Evolutionary conservation across 2,888 invertebrate species (phyloP), one percentile per base, ranked within the genome.

Genomic region (Cylloceria caligata): DNA sequence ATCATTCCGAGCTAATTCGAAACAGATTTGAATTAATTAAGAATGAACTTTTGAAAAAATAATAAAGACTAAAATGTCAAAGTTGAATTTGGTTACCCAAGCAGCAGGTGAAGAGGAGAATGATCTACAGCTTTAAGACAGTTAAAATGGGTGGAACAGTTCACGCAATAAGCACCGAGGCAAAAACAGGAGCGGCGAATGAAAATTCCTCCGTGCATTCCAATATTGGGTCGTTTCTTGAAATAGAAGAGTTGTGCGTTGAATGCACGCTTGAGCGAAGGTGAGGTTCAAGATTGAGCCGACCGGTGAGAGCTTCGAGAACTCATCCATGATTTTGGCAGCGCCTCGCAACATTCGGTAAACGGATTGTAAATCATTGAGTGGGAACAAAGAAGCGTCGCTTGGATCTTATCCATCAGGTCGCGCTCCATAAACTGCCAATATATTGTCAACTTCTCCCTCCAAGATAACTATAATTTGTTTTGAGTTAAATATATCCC

Each of bases 271-370:
- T 80, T 74, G 80, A 64, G 84, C 76, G 83, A 87, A 87, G 88
- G 86, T 86, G 87, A 89, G 88, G 87, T 88, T 88, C 87, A 88
- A 87, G 84, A 80, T 62, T 80, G 64, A 39, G 55, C 67, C 55
- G 57, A 55, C 47, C 67, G 62, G 49, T 30, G 55, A 64, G 80
- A 76, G 75, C 73, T 55, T 42, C 55, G 68, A 55, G 55, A 65
- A 60, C 49, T 67, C 52, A 60, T 80, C 67, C 78, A 64, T 79
- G 76, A 76, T 84, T 83, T 82, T 85, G 85, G 84, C 85, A 85
- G 67, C 64, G 72, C 60, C 67, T 55, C 71, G 81, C 49, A 52
- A 60, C 21, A 49, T 39, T 62, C 49, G 49, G 9, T 62, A 34
- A 60, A 47, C 60, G 72, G 67, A 80, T 81, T 64, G 78, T 80